Evolutionary conservation across 2,113 vertebrate species (phyloP), one percentile per base, ranked within the genome.

Genomic region (Diphyllodes magnificus): DNA sequence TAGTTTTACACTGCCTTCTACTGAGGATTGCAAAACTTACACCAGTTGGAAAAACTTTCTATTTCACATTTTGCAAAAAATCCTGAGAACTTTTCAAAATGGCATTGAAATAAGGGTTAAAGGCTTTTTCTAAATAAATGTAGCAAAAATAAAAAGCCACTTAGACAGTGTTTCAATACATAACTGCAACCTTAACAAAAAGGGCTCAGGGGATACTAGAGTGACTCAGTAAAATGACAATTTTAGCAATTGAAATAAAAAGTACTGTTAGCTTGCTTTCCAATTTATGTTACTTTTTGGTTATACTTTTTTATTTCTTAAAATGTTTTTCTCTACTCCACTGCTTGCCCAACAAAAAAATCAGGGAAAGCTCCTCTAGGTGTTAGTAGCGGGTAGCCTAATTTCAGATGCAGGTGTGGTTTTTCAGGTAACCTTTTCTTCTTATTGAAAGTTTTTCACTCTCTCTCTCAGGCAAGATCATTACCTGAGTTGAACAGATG

Each of bases 401-500:
- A 84, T 89, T 87, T 84, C 69, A 71, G 86, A 49, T n/a, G 24
- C 60, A 91, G 65, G 76, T 86, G 45, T 82, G 60, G 40, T 33
- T 94, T 95, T 84, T 61, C 71, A 92, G 65, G 56, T 60, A 91
- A 88, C 80, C 49, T 94, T 90, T 82, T n/a, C 35, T 64, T 90
- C 72, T 76, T 83, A 82, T 4, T 88, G 94, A 88, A 92, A 90
- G 49, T 84, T 94, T 93, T 94, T 86, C 31, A 10, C 69, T 81
- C 0, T 33, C 65, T 93, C 51, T 84, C 17, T 44, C 65, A 95
- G 37, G 44, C 42, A 60, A 92, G 82, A 96, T 90, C 82, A 64
- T 93, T 90, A 83, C 60, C 72, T 66, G 50, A 40, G 60, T n/a
- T 64, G 94, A 93, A 90, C 95, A 96, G 95, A 96, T 94, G 93